These are phyloP conservation scores for Mylabris sibirica DNA, from an alignment of 2,888 invertebrate genomes.

Conservation along the genomic window DNA sequence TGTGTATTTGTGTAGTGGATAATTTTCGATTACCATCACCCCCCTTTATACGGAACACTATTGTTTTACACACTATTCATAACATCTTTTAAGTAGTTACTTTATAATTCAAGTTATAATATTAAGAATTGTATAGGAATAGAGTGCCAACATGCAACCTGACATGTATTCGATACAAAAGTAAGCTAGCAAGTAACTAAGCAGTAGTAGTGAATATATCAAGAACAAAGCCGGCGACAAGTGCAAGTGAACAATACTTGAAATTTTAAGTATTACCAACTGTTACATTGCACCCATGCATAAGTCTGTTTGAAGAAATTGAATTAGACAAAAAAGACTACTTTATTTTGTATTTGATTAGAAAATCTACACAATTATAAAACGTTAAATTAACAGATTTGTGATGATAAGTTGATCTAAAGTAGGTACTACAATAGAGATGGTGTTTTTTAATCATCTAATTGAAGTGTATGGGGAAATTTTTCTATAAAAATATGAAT, in stretches of 20 bases:
- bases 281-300: constrained; percentile 39
- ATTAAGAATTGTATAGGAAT: constrained; percentile 15
- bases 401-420: too few species aligned
- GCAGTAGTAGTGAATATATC: background rate
- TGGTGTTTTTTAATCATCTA: background rate
- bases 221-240: constrained; percentile 36
- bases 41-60: background rate
- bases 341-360: too few species aligned
- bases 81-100: constrained; percentile 24
- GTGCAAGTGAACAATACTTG: constrained; percentile 39
- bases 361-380: background rate
- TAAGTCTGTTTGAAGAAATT: background rate
- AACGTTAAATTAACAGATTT: background rate
- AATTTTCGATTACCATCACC: constrained; percentile 8
- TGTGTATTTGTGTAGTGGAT: background rate
- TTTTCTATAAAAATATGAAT: too few species aligned
- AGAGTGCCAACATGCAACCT: constrained; percentile 22
- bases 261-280: constrained; percentile 49
- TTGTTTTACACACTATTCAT: constrained; percentile 15
- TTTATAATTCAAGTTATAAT: constrained; percentile 22
- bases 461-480: too few species aligned
- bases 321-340: too few species aligned
- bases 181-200: background rate
- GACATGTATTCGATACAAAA: constrained; percentile 19
- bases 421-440: background rate